phyloP scores from a whole-genome alignment of 2,113 vertebrate species.

The Cryptotis parvus region DNA sequence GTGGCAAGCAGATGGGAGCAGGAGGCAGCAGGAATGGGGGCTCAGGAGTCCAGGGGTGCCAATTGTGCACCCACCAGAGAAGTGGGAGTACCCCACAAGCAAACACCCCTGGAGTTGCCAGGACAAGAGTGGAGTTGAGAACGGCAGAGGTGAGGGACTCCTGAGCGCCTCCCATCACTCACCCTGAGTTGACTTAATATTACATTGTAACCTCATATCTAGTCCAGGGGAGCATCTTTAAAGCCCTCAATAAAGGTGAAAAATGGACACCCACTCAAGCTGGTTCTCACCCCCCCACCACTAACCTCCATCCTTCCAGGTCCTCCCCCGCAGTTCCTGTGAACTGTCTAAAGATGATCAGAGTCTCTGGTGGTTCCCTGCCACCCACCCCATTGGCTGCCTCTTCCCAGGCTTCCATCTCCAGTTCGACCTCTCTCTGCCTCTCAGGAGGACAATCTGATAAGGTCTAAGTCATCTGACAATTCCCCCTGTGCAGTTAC shows the following conservation, averaged over 20 bases:
- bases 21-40: background rate
- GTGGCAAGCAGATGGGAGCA: background rate
- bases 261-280: background rate
- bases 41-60: background rate
- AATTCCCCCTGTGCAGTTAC: background rate
- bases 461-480: background rate
- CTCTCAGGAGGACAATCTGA: too few species aligned
- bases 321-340: background rate
- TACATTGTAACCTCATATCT: too few species aligned
- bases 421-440: background rate
- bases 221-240: background rate
- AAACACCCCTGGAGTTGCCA: too few species aligned
- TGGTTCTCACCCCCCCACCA: too few species aligned
- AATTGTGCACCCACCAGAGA: accelerated
- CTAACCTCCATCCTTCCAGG: too few species aligned
- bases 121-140: background rate
- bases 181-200: background rate
- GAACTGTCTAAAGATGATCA: background rate
- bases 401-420: background rate
- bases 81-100: background rate
- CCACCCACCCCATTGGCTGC: background rate
- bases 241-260: too few species aligned
- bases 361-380: background rate
- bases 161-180: background rate
- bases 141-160: background rate